Conservation (phyloP, 2,888 invertebrate species). For the Volucella inflata region DNA sequence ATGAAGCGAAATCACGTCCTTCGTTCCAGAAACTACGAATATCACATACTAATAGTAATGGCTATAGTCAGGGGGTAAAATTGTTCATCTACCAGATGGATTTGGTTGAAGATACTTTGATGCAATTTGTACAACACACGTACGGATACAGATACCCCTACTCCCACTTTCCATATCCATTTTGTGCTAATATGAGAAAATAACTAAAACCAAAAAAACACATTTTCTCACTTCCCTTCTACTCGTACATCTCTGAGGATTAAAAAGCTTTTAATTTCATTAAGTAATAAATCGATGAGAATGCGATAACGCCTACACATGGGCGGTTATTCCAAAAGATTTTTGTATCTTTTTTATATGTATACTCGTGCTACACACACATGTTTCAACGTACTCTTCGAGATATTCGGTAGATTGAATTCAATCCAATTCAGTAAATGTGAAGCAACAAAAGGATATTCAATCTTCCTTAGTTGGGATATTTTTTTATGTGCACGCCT, state of each 20-base stretch:
- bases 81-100: neutral
- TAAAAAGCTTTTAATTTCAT: constrained; percentile 75
- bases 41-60: constrained; percentile 34
- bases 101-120: constrained; percentile 40
- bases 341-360: neutral
- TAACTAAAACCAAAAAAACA: neutral
- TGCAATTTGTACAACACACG: constrained; percentile 50
- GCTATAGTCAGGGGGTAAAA: neutral
- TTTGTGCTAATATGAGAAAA: neutral
- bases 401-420: neutral
- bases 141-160: constrained; percentile 17
- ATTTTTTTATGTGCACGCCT: constrained; percentile 30
- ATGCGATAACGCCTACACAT: constrained; percentile 4
- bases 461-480: constrained; percentile 25
- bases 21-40: neutral
- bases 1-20: constrained; percentile 65
- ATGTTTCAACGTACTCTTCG: no score
- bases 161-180: no score
- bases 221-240: constrained; percentile 44
- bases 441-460: constrained; percentile 54
- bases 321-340: neutral
- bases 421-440: constrained; percentile 52
- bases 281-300: constrained; percentile 74
- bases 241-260: constrained; percentile 57
- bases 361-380: neutral